phyloP scores from a whole-genome alignment of 1,140 invertebrate species.

The Ceratosolen solmsi region DNA sequence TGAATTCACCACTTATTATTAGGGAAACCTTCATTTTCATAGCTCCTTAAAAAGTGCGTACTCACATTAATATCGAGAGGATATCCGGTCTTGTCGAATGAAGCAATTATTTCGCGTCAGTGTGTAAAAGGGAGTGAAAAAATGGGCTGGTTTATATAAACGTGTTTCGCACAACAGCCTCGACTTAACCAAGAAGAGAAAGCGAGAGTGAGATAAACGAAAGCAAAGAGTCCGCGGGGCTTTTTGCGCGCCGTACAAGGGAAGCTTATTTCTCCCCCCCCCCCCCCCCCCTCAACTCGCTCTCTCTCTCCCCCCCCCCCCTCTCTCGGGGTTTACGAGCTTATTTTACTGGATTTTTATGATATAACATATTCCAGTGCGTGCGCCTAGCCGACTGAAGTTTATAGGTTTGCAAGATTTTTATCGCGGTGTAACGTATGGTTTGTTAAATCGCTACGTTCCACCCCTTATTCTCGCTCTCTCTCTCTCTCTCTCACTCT shows the following conservation, averaged over 20 bases:
- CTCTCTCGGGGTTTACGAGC: conserved; percentile 66
- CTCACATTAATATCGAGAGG: background rate
- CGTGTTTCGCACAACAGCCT: conserved; percentile 32
- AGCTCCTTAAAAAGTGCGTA: background rate
- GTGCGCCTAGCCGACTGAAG: conserved; percentile 65
- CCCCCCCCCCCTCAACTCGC: conserved; percentile 10
- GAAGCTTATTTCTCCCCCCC: conserved; percentile 1
- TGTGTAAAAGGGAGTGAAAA: conserved; percentile 11
- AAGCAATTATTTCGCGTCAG: conserved; percentile 30
- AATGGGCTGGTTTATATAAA: conserved; percentile 35
- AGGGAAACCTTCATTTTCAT: too few species aligned
- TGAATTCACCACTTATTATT: too few species aligned
- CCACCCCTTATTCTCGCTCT: conserved; percentile 47
- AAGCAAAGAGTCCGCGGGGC: conserved; percentile 2
- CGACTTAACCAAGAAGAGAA: background rate
- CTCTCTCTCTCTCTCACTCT: conserved; percentile 10
- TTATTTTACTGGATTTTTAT: conserved; percentile 74
- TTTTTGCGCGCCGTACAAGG: background rate
- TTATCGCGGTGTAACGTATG: conserved; percentile 73
- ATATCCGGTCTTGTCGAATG: conserved; percentile 17
- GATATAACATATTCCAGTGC: conserved; percentile 67
- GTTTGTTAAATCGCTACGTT: conserved; percentile 71
- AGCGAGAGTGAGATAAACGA: conserved; percentile 2
- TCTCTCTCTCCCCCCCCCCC: conserved; percentile 20
- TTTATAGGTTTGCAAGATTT: conserved; percentile 73